A percentile compares a stretch with the other conserved stretches of the same genome.
phyloP scores from a whole-genome alignment of 2,113 vertebrate species.

The Pandion haliaetus region DNA sequence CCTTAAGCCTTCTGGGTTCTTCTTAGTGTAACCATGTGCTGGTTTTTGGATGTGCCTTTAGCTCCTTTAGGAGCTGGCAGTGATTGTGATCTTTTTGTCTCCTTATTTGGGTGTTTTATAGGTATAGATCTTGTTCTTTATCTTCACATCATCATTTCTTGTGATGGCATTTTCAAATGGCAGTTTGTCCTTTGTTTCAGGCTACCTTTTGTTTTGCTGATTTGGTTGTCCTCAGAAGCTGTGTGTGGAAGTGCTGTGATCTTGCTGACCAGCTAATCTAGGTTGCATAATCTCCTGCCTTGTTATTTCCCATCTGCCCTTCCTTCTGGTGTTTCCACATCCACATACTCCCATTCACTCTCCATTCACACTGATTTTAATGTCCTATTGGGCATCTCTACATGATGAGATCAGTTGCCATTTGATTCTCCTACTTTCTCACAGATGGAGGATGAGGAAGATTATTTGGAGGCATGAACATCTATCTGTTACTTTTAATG shows the following conservation, averaged over 20 bases:
- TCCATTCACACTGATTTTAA: not conserved
- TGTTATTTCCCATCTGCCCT: not conserved
- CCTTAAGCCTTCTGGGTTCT: not conserved
- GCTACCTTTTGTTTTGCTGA: not conserved
- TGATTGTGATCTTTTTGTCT: not conserved
- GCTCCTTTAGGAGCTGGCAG: not conserved
- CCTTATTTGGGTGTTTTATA: not conserved
- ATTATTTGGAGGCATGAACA: not conserved
- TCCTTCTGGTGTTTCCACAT: not conserved
- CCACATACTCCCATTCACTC: not conserved
- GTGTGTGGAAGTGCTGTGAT: not conserved
- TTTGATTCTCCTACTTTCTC: not conserved
- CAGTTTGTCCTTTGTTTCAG: not conserved
- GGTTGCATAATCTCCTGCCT: not conserved
- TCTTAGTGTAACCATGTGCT: not conserved
- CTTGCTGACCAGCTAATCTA: not conserved
- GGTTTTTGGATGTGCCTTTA: not conserved
- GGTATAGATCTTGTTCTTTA: not conserved
- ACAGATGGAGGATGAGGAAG: not conserved
- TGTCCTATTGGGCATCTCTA: not conserved
- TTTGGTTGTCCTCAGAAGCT: not conserved
- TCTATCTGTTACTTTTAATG: not conserved
- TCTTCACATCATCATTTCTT: not conserved
- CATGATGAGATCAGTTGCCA: not conserved
- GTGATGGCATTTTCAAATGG: not conserved